Evolutionary conservation across 2,888 invertebrate genomes (phyloP).

Genomic region (Tyria jacobaeae): DNA sequence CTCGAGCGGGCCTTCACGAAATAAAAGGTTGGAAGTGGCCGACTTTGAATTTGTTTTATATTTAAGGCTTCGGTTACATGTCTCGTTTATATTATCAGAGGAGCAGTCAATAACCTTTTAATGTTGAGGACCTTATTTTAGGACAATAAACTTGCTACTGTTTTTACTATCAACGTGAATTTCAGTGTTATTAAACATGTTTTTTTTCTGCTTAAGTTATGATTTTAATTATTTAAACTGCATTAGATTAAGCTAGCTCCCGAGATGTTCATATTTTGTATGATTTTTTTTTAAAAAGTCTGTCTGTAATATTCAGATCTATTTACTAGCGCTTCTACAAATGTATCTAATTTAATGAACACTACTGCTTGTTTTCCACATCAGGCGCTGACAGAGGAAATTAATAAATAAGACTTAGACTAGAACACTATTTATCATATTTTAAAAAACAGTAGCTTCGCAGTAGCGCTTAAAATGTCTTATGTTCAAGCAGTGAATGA

Average conservation of each 20-base stretch:
- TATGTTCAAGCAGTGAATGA: not conserved
- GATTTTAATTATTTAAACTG: too few species aligned
- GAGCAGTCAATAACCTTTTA: conserved; percentile 5
- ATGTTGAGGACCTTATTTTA: not conserved
- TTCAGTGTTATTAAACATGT: not conserved
- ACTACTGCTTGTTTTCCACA: too few species aligned
- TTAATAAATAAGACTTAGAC: not conserved
- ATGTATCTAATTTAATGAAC: too few species aligned
- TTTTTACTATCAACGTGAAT: not conserved
- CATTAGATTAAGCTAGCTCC: too few species aligned
- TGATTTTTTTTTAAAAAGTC: too few species aligned
- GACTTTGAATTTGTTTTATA: not conserved
- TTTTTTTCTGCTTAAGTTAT: not conserved
- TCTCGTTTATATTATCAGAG: conserved; percentile 2
- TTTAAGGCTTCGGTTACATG: not conserved
- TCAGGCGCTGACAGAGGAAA: too few species aligned
- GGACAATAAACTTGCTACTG: not conserved
- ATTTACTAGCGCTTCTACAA: not conserved
- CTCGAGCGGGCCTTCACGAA: not conserved
- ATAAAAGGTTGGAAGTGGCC: conserved; percentile 1
- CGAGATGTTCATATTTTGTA: too few species aligned
- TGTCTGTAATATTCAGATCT: not conserved
- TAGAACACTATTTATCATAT: not conserved
- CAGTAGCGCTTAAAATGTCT: too few species aligned
- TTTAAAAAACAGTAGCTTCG: too few species aligned